A percentile compares a stretch with the other conserved stretches of the same genome.
Conservation (phyloP, 2,888 invertebrate species). For the Zonitis immaculata region DNA sequence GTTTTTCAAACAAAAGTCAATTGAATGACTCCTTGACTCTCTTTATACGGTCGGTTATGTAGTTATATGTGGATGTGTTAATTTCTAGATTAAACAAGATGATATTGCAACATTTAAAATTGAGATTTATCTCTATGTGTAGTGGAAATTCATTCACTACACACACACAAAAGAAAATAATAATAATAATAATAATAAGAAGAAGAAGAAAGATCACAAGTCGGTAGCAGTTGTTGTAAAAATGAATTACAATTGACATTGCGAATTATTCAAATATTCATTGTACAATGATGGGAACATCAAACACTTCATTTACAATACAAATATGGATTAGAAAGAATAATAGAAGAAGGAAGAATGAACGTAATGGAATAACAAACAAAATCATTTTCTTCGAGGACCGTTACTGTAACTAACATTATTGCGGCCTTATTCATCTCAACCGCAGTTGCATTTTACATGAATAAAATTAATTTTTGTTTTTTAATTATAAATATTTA, state of each 20-base stretch:
- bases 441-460: background rate
- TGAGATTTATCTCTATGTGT: constrained; percentile 4
- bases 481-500: too few relatives aligned
- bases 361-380: constrained; percentile 12
- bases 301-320: constrained; percentile 22
- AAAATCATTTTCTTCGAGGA: constrained; percentile 9
- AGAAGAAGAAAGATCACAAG: too few relatives aligned
- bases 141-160: constrained; percentile 6
- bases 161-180: too few relatives aligned
- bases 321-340: constrained; percentile 5
- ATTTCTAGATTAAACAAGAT: constrained; percentile 5
- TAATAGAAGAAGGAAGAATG: too few relatives aligned
- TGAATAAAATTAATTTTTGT: background rate
- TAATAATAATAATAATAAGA: too few relatives aligned
- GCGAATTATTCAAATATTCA: constrained; percentile 18
- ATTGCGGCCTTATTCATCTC: background rate
- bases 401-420: background rate
- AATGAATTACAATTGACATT: background rate
- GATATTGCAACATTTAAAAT: constrained; percentile 1
- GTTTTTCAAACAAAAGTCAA: too few relatives aligned
- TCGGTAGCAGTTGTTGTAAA: background rate
- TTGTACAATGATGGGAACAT: constrained; percentile 19
- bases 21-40: too few relatives aligned
- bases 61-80: background rate
- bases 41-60: background rate